These are phyloP conservation scores for Plusia festucae DNA, from an alignment of 2,888 invertebrate species.

Conservation along the genomic window DNA sequence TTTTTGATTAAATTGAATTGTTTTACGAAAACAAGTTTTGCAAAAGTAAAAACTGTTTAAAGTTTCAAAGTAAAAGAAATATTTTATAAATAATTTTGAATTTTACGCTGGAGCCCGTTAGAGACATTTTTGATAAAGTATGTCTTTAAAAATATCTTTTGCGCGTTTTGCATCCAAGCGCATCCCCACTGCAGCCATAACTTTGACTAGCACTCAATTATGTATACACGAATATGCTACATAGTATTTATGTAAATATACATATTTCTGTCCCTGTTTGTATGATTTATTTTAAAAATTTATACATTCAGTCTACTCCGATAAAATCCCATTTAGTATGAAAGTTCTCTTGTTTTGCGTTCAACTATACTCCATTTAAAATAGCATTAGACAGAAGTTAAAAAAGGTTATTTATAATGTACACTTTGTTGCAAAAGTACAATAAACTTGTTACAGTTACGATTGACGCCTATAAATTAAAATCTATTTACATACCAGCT, in stretches of 20 bases:
- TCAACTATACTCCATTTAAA: no score
- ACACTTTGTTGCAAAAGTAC: no score
- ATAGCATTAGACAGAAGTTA: no score
- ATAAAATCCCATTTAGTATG: no score
- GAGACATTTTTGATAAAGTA: constrained; percentile 4
- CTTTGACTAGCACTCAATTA: constrained; percentile 19
- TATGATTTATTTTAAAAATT: background rate
- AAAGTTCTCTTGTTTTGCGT: no score
- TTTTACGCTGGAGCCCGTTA: background rate
- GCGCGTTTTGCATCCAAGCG: constrained; percentile 13
- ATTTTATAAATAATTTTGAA: background rate
- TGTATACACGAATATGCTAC: constrained; percentile 6
- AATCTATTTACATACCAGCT: no score
- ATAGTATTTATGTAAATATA: background rate
- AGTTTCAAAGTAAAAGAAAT: background rate
- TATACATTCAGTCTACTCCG: no score
- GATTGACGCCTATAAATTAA: no score
- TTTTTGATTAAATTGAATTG: no score
- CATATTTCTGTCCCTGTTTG: background rate
- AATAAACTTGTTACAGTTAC: no score
- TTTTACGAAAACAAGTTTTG: no score
- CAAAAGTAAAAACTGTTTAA: background rate
- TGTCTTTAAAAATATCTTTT: constrained; percentile 5
- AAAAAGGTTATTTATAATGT: no score
- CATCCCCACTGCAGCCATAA: constrained; percentile 24